Evolutionary conservation across 2,797 vertebrate genomes (phyloP).

Genomic region (Neostethus bicornis): DNA sequence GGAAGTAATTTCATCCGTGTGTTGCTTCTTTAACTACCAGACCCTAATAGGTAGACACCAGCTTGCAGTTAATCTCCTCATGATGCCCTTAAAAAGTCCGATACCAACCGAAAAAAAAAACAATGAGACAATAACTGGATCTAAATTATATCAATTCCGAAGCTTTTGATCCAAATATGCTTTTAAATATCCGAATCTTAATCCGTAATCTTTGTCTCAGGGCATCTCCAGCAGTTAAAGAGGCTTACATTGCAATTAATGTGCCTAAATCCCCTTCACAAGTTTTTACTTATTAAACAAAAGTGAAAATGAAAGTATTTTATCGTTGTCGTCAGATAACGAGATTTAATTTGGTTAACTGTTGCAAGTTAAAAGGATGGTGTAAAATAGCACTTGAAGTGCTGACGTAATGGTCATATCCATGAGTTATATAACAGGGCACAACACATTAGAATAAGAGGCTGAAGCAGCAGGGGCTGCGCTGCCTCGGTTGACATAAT

Average conservation of each 20-base stretch:
- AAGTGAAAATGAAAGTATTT: slow-evolving; percentile 27
- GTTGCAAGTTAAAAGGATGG: slow-evolving; percentile 33
- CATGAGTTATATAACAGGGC: slow-evolving; percentile 63
- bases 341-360: slow-evolving; percentile 31
- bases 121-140: slow-evolving; percentile 23
- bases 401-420: slow-evolving; percentile 63
- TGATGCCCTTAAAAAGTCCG: slow-evolving; percentile 44
- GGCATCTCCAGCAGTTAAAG: slow-evolving; percentile 15
- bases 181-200: slow-evolving; percentile 30
- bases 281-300: slow-evolving; percentile 18
- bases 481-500: slow-evolving; percentile 50
- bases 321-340: slow-evolving; percentile 19
- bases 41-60: slow-evolving; percentile 50
- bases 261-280: slow-evolving; percentile 20
- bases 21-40: slow-evolving; percentile 37
- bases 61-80: slow-evolving; percentile 44
- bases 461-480: slow-evolving; percentile 49
- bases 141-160: slow-evolving; percentile 32
- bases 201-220: slow-evolving; percentile 26
- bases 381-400: slow-evolving; percentile 55
- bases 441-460: slow-evolving; percentile 55
- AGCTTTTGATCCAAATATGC: slow-evolving; percentile 29
- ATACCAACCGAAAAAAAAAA: slow-evolving; percentile 23
- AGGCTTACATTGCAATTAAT: slow-evolving; percentile 12
- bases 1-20: slow-evolving; percentile 36